phyloP scores from a whole-genome alignment of 2,797 vertebrate species.

The Pyrocephalus nanus region DNA sequence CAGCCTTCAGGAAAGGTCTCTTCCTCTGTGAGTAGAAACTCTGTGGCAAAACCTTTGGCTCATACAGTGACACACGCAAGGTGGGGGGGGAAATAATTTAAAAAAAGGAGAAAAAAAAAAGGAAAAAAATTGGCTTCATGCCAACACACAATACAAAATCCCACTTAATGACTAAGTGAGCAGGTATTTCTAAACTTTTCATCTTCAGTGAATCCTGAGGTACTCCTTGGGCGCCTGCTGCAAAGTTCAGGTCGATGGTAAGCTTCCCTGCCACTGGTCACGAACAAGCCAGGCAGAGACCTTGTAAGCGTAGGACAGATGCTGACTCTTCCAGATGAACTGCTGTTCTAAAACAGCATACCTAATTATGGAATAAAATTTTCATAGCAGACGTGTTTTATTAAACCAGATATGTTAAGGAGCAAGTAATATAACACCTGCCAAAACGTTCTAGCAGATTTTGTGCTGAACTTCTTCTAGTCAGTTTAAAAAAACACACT shows the following conservation, averaged over 20 bases:
- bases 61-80: accelerated
- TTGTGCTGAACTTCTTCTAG: not conserved
- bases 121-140: not conserved
- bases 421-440: not conserved
- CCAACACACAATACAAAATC: not conserved
- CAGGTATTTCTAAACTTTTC: not conserved
- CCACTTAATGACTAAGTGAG: not conserved
- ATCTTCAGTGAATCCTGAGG: not conserved
- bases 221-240: not conserved
- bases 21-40: not conserved
- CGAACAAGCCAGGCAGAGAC: not conserved
- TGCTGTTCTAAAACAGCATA: not conserved
- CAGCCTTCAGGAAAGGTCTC: not conserved
- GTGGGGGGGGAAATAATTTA: not conserved
- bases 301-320: not conserved
- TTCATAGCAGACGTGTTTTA: not conserved
- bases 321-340: not conserved
- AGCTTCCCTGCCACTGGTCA: not conserved
- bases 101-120: too few species aligned
- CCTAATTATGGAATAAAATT: not conserved
- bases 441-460: not conserved
- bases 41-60: not conserved
- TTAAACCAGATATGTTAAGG: not conserved
- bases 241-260: not conserved
- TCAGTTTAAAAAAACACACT: not conserved